phyloP scores from a whole-genome alignment of 1,140 invertebrate species.

The Zaprionus ornatus region DNA sequence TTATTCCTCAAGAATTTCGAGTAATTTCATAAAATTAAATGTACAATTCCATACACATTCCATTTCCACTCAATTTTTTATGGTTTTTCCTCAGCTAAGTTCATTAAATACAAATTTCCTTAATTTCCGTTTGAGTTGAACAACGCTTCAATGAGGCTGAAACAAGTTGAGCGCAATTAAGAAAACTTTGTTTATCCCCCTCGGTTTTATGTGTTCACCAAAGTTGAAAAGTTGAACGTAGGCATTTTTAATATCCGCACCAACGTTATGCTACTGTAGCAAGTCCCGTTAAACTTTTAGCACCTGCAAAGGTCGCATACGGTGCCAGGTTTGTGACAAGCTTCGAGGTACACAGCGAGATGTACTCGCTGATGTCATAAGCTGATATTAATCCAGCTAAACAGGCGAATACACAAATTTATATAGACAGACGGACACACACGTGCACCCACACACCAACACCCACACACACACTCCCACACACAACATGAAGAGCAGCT shows the following conservation, averaged over 20 bases:
- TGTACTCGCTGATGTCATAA: conserved; percentile 34
- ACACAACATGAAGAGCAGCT: conserved; percentile 1
- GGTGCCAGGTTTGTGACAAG: conserved; percentile 32
- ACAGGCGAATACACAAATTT: conserved; percentile 26
- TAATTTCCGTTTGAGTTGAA: background rate
- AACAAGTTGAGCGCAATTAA: conserved; percentile 26
- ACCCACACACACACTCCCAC: conserved; percentile 20
- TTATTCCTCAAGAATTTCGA: too few species aligned
- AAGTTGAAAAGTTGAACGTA: conserved; percentile 23
- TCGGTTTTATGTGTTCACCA: background rate
- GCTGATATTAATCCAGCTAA: conserved; percentile 38
- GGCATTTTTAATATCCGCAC: conserved; percentile 23
- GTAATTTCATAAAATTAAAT: too few species aligned
- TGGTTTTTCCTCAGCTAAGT: too few species aligned
- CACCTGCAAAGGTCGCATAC: conserved; percentile 35
- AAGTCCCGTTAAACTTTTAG: conserved; percentile 18
- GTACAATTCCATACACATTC: too few species aligned
- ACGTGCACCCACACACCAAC: background rate
- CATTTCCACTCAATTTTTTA: too few species aligned
- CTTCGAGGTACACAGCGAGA: conserved; percentile 23
- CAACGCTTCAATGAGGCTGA: background rate
- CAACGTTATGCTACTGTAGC: conserved; percentile 12
- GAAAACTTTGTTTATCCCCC: conserved; percentile 28
- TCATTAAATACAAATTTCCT: background rate
- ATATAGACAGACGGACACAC: background rate